phyloP scores from a whole-genome alignment of 2,888 invertebrate species.

The Tenthredo livida region DNA sequence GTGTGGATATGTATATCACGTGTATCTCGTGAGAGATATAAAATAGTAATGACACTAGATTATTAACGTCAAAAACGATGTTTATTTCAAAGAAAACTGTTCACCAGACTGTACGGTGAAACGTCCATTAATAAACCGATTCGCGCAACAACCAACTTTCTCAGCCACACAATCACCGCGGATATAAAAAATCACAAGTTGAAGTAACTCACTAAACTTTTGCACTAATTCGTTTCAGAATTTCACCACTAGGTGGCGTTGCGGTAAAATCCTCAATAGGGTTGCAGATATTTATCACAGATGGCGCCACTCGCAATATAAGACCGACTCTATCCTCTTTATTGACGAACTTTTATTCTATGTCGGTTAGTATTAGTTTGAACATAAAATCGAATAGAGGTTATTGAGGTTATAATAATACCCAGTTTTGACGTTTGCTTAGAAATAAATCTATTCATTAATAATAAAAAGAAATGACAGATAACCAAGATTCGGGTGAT shows the following conservation, averaged over 20 bases:
- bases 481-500: slow-evolving; percentile 61
- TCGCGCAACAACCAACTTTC: slow-evolving; percentile 1
- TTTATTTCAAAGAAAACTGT: neutral
- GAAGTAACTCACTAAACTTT: neutral
- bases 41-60: neutral
- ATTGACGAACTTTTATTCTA: too few species aligned
- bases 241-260: neutral
- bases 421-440: neutral
- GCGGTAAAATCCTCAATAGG: neutral
- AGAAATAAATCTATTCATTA: too few species aligned
- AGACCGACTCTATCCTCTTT: neutral
- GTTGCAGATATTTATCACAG: neutral
- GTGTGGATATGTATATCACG: neutral
- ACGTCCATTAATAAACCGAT: slow-evolving; percentile 19
- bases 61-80: neutral
- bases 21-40: neutral
- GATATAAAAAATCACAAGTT: neutral
- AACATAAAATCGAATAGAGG: too few species aligned
- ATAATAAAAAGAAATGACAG: slow-evolving; percentile 60
- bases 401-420: neutral
- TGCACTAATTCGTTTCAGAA: neutral
- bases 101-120: neutral
- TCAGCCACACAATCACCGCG: neutral
- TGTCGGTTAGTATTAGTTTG: too few species aligned
- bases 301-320: neutral